Base-by-base conservation (phyloP, 1,140 invertebrate genomes). In the Anagrus nilaparvatae region DNA sequence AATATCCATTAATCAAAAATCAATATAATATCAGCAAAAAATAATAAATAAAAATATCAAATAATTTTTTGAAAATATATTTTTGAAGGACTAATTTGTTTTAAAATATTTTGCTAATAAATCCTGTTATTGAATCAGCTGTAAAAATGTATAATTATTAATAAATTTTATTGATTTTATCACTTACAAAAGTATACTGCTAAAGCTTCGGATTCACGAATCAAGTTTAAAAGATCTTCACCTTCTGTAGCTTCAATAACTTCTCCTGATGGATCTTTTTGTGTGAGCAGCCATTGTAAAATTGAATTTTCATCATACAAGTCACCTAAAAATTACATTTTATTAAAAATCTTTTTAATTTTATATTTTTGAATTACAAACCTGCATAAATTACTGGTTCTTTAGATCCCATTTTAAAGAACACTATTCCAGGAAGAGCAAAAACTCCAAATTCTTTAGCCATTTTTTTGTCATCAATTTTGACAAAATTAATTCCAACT, bases 381-480 rank as follows among this genome's bases (percentile, higher is more conserved):
- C 87, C 89, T 59, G 90, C 88, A 64, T 90, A 95, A 53, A 95
- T 94, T 4, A 93, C 85, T 18, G 90, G 88, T 58, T 94, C 88
- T 52, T 89, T 89, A 0, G 83, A 82, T 3, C 83, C 82, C 54
- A 84, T 73, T 60, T 89, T 87, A 59, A 91, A 94, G 65, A 92
- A 93, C 0, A 93, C 69, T 43, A 94, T 82, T 2, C 84, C 87
- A 2, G 91, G 91, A 31, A 94, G 65, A 2, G 88, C 87, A 51
- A 88, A 91, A 1, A 92, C 86, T 14, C 87, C 87, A 49, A 78
- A 82, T 45, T 90, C 80, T 60, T 90, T 90, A 3, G 89, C 81
- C 65, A 93, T 73, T 40, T 82, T 73, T 51, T 83, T 82, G 54
- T 94, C 90, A 48, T 91, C 85, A 48, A 94, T 84, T 64, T 92